These are phyloP conservation scores for Carterocephalus palaemon DNA, from an alignment of 2,888 invertebrate species.

Conservation along the genomic window DNA sequence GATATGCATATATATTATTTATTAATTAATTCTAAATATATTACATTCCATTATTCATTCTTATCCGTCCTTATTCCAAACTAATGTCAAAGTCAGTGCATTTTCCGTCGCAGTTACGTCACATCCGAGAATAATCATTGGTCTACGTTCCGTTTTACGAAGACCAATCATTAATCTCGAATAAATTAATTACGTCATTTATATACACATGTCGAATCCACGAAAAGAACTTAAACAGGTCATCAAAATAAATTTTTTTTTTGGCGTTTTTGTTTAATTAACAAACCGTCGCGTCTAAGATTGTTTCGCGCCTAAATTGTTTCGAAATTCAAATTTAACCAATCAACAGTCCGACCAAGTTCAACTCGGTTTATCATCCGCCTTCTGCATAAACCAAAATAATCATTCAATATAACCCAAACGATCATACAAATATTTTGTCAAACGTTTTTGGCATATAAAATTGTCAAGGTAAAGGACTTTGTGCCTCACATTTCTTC, in stretches of 20 bases:
- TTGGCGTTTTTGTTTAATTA: conserved; percentile 28
- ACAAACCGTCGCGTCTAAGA: conserved; percentile 5
- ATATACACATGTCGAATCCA: conserved; percentile 29
- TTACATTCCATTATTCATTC: conserved; percentile 11
- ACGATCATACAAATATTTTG: no score
- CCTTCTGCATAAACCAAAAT: no score
- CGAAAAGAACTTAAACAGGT: conserved; percentile 29
- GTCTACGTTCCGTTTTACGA: no score
- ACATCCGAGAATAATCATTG: no score
- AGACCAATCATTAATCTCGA: no score
- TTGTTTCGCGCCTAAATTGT: neutral
- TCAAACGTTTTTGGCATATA: no score
- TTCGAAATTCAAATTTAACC: neutral
- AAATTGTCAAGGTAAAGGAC: no score
- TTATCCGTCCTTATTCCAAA: conserved; percentile 8
- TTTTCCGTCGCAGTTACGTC: neutral
- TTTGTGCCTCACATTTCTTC: no score
- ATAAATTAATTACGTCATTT: no score
- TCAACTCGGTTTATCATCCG: no score
- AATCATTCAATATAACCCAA: no score
- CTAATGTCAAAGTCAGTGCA: conserved; percentile 3
- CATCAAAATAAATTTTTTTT: conserved; percentile 28
- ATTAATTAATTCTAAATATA: conserved; percentile 13
- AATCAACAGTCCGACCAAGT: neutral
- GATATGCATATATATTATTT: conserved; percentile 22